A percentile compares a stretch with the other conserved stretches of the same genome.
phyloP scores from a whole-genome alignment of 2,888 invertebrate genomes.

The Caenorhabditis doughertyi region DNA sequence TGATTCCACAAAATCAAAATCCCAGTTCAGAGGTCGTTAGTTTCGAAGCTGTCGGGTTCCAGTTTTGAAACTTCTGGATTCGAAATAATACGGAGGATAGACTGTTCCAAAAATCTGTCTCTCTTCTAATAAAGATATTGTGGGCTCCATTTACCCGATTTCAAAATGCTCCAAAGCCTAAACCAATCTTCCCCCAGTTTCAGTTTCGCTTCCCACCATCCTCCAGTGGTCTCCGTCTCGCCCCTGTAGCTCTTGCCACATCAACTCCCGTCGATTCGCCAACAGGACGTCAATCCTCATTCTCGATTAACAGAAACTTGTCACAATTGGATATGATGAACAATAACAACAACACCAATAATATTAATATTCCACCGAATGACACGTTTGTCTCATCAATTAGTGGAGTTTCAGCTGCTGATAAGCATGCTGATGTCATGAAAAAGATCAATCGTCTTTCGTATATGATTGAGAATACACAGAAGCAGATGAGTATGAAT shows the following conservation, averaged over 20 bases:
- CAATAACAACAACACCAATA: neutral
- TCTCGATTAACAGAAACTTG: constrained; percentile 4
- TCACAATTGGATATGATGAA: constrained; percentile 1
- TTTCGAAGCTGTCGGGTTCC: too few species aligned
- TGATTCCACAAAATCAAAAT: too few species aligned
- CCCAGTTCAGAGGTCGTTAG: too few species aligned
- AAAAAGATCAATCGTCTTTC: constrained; percentile 45
- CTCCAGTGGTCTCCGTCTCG: neutral
- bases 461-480: constrained; percentile 64
- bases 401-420: constrained; percentile 38
- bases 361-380: constrained; percentile 10
- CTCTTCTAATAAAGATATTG: too few species aligned
- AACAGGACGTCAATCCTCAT: constrained; percentile 51
- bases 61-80: too few species aligned
- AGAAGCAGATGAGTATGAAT: constrained; percentile 58
- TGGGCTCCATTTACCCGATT: too few species aligned
- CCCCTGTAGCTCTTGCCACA: constrained; percentile 10
- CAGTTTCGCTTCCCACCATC: constrained; percentile 22
- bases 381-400: constrained; percentile 61
- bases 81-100: too few species aligned
- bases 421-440: constrained; percentile 37
- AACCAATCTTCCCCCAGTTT: too few species aligned
- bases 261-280: constrained; percentile 19
- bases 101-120: too few species aligned
- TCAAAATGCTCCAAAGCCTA: too few species aligned